Conservation (phyloP, 1,140 invertebrate species). For the Lordiphosa mommai region DNA sequence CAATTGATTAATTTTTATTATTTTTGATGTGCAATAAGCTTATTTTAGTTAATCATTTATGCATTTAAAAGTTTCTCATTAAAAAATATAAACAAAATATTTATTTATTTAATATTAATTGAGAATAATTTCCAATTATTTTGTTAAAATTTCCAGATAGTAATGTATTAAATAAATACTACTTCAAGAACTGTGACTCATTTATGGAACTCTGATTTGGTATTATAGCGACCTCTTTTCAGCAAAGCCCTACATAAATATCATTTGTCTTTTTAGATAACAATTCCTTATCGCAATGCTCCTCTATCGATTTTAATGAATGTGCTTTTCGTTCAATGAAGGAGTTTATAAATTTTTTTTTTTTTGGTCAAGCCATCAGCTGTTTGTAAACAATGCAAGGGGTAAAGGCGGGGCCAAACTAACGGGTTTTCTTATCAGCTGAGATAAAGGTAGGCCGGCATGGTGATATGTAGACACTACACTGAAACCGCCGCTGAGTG, state of each 20-base stretch:
- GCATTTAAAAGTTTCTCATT: no score
- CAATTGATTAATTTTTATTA: no score
- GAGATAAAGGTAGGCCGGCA: slow-evolving; percentile 5
- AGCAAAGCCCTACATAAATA: not conserved
- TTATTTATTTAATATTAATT: no score
- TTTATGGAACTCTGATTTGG: not conserved
- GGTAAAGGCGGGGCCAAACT: not conserved
- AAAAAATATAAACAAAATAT: no score
- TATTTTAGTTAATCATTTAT: no score
- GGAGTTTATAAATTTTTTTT: slow-evolving; percentile 3
- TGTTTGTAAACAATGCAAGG: slow-evolving; percentile 68
- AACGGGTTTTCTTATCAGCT: slow-evolving; percentile 40
- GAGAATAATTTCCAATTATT: no score
- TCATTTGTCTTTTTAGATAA: no score
- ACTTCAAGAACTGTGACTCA: slow-evolving; percentile 11
- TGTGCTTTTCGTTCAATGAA: slow-evolving; percentile 11
- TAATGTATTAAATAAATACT: no score
- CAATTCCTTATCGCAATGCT: not conserved
- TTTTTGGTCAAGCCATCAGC: slow-evolving; percentile 29
- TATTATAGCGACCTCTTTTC: not conserved
- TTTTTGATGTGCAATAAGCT: no score
- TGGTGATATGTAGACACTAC: slow-evolving; percentile 8
- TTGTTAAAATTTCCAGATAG: no score
- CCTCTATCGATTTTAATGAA: no score
- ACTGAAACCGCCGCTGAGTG: no score